Conservation (phyloP, 2,113 vertebrate species). For the Orcinus orca region DNA sequence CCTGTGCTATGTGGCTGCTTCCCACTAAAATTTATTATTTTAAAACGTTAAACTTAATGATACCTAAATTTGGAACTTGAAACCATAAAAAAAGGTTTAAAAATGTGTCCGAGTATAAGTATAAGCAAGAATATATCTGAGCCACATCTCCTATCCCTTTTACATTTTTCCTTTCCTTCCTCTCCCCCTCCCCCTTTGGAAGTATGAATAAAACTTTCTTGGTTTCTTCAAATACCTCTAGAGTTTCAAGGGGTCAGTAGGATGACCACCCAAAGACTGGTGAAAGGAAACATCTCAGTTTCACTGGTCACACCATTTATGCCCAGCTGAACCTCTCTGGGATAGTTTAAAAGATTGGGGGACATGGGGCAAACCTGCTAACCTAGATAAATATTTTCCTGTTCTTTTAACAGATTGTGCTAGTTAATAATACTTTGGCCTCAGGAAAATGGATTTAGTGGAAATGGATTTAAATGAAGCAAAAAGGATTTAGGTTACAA, state of each 20-base stretch:
- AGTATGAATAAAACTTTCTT: not conserved
- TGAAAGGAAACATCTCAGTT: not conserved
- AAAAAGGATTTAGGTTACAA: not conserved
- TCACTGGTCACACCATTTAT: not conserved
- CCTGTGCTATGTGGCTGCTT: too few species aligned
- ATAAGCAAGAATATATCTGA: not conserved
- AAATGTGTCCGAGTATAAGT: not conserved
- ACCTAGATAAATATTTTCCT: not conserved
- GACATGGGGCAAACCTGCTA: not conserved
- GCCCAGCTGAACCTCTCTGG: not conserved
- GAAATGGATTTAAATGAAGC: slow-evolving; percentile 24
- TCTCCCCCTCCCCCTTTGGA: not conserved
- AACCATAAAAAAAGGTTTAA: not conserved
- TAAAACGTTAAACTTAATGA: not conserved
- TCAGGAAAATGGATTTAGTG: slow-evolving; percentile 28
- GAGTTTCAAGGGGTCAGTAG: not conserved
- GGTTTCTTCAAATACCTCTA: not conserved
- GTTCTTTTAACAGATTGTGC: not conserved
- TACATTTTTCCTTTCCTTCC: not conserved
- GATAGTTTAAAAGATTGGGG: not conserved
- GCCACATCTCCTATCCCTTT: not conserved
- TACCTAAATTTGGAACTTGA: not conserved
- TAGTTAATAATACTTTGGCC: slow-evolving; percentile 9
- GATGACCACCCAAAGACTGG: not conserved
- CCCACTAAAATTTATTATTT: not conserved